Conservation (phyloP, 2,113 vertebrate genomes). For the Cettia cetti region DNA sequence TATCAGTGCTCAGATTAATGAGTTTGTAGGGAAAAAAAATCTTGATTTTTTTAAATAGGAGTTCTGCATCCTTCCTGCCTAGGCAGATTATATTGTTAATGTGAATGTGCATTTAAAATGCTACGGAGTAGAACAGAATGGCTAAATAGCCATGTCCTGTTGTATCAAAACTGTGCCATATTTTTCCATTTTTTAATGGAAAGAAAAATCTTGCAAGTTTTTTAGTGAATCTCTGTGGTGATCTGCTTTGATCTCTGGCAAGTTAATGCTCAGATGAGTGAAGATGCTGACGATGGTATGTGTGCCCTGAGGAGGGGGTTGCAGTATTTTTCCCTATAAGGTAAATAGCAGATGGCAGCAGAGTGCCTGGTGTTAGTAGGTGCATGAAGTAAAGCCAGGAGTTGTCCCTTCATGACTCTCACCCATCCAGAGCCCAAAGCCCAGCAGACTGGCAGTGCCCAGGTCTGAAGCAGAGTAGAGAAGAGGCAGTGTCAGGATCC, state of each 20-base stretch:
- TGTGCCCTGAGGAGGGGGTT: not conserved
- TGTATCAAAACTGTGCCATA: not conserved
- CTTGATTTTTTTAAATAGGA: not conserved
- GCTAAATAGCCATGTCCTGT: not conserved
- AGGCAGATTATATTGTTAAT: not conserved
- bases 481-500: not conserved
- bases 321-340: not conserved
- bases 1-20: not conserved
- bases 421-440: not conserved
- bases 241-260: not conserved
- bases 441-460: not conserved
- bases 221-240: not conserved
- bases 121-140: not conserved
- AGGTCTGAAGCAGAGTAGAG: not conserved
- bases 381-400: not conserved
- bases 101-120: not conserved
- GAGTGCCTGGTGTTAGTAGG: not conserved
- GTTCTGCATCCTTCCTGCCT: not conserved
- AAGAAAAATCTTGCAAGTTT: not conserved
- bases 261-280: not conserved
- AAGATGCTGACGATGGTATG: not conserved
- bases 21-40: not conserved
- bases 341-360: not conserved
- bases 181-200: not conserved
- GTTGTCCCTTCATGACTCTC: not conserved